Base-by-base conservation (phyloP, 2,888 invertebrate species). In the Podabrus alpinus region DNA sequence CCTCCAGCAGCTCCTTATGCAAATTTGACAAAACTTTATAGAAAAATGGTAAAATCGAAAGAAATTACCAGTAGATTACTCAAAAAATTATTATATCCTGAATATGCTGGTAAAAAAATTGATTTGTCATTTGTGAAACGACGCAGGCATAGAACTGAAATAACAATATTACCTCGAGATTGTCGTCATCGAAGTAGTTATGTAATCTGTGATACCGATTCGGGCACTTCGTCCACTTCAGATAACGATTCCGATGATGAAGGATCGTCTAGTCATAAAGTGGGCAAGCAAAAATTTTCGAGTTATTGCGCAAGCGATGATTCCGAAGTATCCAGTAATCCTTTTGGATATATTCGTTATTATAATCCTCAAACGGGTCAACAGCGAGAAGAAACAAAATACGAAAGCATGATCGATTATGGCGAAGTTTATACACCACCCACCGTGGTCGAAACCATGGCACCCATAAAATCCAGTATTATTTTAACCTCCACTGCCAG, bases 1-100 rank as follows among this genome's bases (percentile, higher is more conserved):
- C 94, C 93, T 84, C 90, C 93, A 82, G 92, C 93, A 80, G 92
- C 94, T 68, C 95, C 95, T 21, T 95, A 94, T 87, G 92, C 93
- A 80, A 92, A 92, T 79, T 89, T 95, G 78, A 94, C 94, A 62
- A 92, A 92, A 85, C 92, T 92, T 87, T 95, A 94, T 86, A 92
- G 93, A 78, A 91, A 91, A 84, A 90, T 94, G 74, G 93, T 95
- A 45, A 92, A 92, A 85, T 91, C 91, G 85, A 93, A 92, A 84
- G 88, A 92, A 13, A 92, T 95, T 77, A 92, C 92, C 11, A 89
- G 92, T 76, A 91, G 92, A 83, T 90, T 95, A 85, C 89, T 95
- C 74, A 94, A 94, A 86, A 91, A 92, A 84, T 88, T 95, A 69
- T 88, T 95, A 68, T 95, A 95, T 85, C 88, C 89, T 2, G 89